phyloP scores from a whole-genome alignment of 2,113 vertebrate species.

The Myotis brandtii region DNA sequence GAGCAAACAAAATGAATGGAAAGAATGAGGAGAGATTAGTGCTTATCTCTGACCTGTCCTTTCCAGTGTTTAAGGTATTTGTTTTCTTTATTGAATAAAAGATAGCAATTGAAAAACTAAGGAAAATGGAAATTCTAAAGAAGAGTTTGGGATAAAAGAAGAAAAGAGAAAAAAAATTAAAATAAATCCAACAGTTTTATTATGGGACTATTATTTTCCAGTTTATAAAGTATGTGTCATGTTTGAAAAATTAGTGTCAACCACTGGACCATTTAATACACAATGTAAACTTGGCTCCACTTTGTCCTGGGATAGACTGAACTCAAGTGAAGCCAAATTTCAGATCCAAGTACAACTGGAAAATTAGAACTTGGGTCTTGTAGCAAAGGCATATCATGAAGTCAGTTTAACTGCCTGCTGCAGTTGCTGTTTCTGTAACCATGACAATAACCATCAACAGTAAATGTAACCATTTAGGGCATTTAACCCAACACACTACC shows the following conservation, averaged over 20 bases:
- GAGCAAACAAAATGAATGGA: constrained; percentile 26
- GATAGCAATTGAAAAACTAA: not conserved
- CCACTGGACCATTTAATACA: not conserved
- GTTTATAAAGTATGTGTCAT: constrained; percentile 38
- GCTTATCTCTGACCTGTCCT: constrained; percentile 29
- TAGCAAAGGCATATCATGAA: not conserved
- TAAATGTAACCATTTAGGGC: constrained; percentile 71
- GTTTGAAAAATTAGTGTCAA: constrained; percentile 21
- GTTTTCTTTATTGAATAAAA: constrained; percentile 33
- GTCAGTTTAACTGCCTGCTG: constrained; percentile 34
- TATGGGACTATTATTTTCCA: constrained; percentile 38
- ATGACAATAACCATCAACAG: constrained; percentile 67
- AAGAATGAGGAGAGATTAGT: constrained; percentile 34
- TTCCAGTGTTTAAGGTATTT: not conserved
- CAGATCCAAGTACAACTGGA: constrained; percentile 75
- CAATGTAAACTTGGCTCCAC: not conserved
- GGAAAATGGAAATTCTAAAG: not conserved
- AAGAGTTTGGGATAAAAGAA: not conserved
- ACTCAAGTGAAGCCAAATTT: constrained; percentile 56
- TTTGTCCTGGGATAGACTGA: constrained; percentile 14
- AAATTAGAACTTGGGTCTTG: constrained; percentile 61
- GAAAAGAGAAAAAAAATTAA: not conserved
- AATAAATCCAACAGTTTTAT: constrained; percentile 56
- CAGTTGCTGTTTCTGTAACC: constrained; percentile 66
- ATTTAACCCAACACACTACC: constrained; percentile 64